Base-by-base conservation (phyloP, 2,113 vertebrate species). In the Piaya cayana region DNA sequence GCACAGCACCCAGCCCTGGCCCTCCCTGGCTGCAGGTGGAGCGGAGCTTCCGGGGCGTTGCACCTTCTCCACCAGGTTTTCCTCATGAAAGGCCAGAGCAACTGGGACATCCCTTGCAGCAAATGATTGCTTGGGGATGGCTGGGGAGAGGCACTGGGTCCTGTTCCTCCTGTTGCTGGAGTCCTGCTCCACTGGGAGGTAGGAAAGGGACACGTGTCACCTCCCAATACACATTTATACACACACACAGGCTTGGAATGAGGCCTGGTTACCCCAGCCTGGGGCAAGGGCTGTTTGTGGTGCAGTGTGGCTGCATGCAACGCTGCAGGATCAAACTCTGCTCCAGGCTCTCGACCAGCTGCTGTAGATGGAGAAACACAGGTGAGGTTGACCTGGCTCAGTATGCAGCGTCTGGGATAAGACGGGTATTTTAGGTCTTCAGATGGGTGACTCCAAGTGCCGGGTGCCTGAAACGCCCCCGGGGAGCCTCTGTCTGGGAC, bases 281-380 rank as follows among this genome's bases (percentile, higher is more conserved):
- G 0, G 2, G 9, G 45, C 14, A 7, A 34, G 37, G 58, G 32
- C 78, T 55, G 45, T 23, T 53, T 64, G 47, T 0, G 0, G 37
- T 19, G 52, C 52, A 16, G 37, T 25, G 20, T 42, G 25, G 12
- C 42, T 15, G 26, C 5, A 2, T 29, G 55, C 32, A n/a, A 29
- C 39, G 1, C 0, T 36, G 55, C 17, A 42, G 68, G 49, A 22
- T 29, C 29, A 25, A 62, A 30, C 26, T 7, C 6, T 0, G 45
- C 60, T 74, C 56, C 65, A 20, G 55, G 72, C 34, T 42, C 27
- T 50, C 37, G 53, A 11, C 5, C 2, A 16, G 39, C 45, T 52
- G 2, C 68, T 68, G 70, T 52, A 20, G 25, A 6, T 26, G 72
- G 26, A 69, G 68, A 27, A 74, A 12, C 16, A 3, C 4, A 1